phyloP scores from a whole-genome alignment of 2,113 vertebrate genomes.

The Nymphicus hollandicus region DNA sequence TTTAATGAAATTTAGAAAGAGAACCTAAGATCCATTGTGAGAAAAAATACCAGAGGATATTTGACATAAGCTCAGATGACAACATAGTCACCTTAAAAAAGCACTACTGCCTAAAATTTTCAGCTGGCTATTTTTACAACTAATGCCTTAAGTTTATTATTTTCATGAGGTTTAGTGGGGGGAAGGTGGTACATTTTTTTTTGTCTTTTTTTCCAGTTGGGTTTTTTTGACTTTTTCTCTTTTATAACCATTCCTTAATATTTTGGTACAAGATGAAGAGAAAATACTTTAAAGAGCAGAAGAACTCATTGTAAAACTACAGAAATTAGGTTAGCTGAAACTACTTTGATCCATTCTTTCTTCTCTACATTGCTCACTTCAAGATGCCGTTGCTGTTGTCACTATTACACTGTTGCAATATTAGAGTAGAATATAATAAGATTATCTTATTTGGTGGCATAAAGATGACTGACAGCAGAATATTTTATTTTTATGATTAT shows the following conservation, averaged over 20 bases:
- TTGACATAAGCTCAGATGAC: not conserved
- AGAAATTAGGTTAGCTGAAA: conserved; percentile 23
- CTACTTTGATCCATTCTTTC: not conserved
- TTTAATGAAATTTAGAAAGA: not conserved
- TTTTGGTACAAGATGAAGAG: not conserved
- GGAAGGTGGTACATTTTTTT: not conserved
- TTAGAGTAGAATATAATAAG: not conserved
- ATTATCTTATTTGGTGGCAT: not conserved
- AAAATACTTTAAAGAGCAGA: not conserved
- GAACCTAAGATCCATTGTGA: not conserved
- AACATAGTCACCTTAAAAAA: not conserved
- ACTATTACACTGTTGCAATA: not conserved
- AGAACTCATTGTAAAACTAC: not conserved
- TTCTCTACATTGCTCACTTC: not conserved
- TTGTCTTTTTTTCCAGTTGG: not conserved
- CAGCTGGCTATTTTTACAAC: not conserved
- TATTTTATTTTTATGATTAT: not conserved
- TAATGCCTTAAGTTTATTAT: not conserved
- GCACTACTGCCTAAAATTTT: not conserved
- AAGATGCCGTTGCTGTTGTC: not conserved
- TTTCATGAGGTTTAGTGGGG: not conserved
- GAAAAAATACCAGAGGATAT: not conserved
- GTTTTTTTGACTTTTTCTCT: not conserved
- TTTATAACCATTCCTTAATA: not conserved
- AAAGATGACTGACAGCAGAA: not conserved